Base-by-base conservation (phyloP, 2,797 vertebrate genomes). In the Thaleichthys pacificus region DNA sequence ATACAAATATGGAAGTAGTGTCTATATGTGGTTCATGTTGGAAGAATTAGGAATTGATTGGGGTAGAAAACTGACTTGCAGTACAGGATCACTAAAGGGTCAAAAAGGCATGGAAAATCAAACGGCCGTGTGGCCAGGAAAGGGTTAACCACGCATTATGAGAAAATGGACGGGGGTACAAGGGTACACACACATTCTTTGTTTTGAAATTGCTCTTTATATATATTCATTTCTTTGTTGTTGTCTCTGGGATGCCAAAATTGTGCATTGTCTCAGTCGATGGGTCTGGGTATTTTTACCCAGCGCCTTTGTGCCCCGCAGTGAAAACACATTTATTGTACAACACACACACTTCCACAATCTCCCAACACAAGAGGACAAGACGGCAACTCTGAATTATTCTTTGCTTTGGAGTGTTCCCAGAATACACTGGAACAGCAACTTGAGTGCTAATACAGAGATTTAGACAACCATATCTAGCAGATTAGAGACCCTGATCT, bases 261-360 rank as follows among this genome's bases (percentile, higher is more conserved):
- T 42, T 32, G 51, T 42, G 56, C 15, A 35, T 62, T 7, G 15
- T 21, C 32, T 76, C 65, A 26, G 19, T 1, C 2, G 42, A 47
- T 71, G 51, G 60, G 66, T n/a, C 21, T 7, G 26, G 73, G 76
- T 78, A 66, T 78, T 78, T 80, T 73, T 73, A 79, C 51, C 56
- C 70, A 35, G 30, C 5, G 54, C 51, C 14, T 9, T 19, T 49
- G 61, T 79, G n/a, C 66, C 77, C 75, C 70, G 57, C 63, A 58
- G 69, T 72, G 14, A 73, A 68, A 28, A 68, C 21, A 47, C 9
- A 47, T 14, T 8, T 47, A 47, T 14, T 12, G 11, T 14, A 14
- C 9, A 47, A 47, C 42, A 47, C 42, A 47, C 64, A 49, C 21
- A 66, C 6, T 49, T 64, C 9, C 17, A 12, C 0, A 74, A 71